phyloP scores from a whole-genome alignment of 92 coral and sea anemone species.

The Zoanthus solanderi region DNA sequence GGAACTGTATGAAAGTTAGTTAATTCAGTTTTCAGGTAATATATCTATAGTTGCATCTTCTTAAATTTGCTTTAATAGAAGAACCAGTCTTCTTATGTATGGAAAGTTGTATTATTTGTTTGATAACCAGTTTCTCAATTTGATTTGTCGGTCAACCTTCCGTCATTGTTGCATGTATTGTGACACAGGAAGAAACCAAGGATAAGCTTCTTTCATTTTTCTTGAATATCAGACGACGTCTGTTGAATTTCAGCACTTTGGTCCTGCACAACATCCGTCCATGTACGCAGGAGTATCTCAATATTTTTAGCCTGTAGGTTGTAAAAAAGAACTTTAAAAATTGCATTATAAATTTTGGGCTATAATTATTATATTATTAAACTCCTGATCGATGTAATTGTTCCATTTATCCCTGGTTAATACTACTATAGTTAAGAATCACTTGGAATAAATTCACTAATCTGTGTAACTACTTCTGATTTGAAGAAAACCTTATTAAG shows the following conservation, averaged over 20 bases:
- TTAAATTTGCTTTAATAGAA: background rate
- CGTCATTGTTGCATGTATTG: conserved; percentile 30
- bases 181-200: conserved; percentile 35
- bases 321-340: background rate
- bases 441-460: background rate
- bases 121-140: conserved; percentile 23
- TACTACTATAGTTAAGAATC: background rate
- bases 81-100: background rate
- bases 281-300: conserved; percentile 12
- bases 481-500: background rate
- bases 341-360: background rate
- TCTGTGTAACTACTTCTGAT: background rate
- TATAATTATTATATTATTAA: background rate
- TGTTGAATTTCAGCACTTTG: background rate
- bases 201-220: background rate
- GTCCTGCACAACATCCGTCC: conserved; percentile 14
- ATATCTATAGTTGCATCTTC: background rate
- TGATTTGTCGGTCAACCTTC: conserved; percentile 22
- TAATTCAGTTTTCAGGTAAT: background rate
- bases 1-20: background rate
- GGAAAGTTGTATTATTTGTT: background rate
- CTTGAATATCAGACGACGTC: conserved; percentile 3
- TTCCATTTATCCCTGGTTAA: background rate
- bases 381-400: background rate
- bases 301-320: conserved; percentile 35